Evolutionary conservation across 35 echinoderm and acorn worm species (phyloP), one percentile per base, ranked within the genome.

Genomic region (Apostichopus parvimensis): DNA sequence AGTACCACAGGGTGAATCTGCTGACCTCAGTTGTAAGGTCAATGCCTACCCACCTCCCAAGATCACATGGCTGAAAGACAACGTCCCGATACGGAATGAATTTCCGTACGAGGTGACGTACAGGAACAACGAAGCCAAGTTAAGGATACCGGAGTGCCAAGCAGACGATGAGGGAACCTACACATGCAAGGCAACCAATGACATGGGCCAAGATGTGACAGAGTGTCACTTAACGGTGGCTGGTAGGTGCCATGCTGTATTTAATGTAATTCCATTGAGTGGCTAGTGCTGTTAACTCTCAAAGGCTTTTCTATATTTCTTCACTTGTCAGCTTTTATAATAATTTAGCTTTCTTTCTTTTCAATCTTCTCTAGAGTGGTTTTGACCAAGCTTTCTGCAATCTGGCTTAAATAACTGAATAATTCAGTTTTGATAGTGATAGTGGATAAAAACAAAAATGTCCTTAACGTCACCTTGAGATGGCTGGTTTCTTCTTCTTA

Each of bases 61-160:
- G 2, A 87, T 93, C 24, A 83, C 83, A 24, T 98, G 96, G 96
- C 91, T 82, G 80, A 95, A 93, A 68, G 96, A 95, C 24, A 92
- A 88, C 17, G 73, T 83, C 17, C 73, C 92, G 1, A 18, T 98
- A 9, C 61, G 78, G 57, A 92, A 91, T n/a, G 92, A 90, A 20
- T 60, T 28, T n/a, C 87, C 92, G 6, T 98, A 95, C 78, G 77
- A 93, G 77, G 88, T 91, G 18, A 78, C 90, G 25, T 92, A 81
- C 77, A 59, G 52, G 22, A 77, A 90, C 13, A 90, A 85, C 77
- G 89, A 93, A 45, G 94, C 91, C 9, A 91, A 55, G 0, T 82
- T 98, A 57, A 72, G 60, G 52, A 92, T 98, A 79, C 79, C 77
- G 6, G 94, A 95, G 54, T 90, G 90, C 15, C 23, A 94, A 6